These are phyloP conservation scores for Elysia crispata DNA, from an alignment of 2,888 invertebrate species.

Conservation along the genomic window DNA sequence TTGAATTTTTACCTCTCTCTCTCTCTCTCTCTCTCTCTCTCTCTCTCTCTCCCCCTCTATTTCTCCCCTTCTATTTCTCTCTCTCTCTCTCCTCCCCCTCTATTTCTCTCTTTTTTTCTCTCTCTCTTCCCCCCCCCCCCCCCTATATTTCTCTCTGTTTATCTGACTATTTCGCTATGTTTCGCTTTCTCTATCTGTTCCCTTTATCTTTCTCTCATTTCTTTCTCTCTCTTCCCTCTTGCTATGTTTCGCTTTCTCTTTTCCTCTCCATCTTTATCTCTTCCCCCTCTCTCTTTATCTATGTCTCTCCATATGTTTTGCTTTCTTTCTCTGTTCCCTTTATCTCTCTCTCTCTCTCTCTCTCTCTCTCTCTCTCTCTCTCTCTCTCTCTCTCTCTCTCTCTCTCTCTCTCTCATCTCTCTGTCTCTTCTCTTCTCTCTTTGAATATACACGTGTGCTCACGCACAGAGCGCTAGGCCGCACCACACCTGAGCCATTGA, in stretches of 20 bases:
- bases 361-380: background rate
- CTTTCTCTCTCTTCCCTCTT: background rate
- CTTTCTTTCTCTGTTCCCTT: background rate
- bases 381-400: background rate
- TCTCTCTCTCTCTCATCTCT: background rate
- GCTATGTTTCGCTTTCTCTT: too few species aligned
- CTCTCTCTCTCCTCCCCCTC: too few species aligned
- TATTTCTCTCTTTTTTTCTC: too few species aligned
- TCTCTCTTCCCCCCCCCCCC: too few species aligned
- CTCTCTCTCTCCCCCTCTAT: too few species aligned
- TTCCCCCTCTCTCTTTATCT: too few species aligned
- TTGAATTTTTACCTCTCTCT: too few species aligned
- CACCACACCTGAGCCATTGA: background rate
- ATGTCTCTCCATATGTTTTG: too few species aligned
- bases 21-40: too few species aligned
- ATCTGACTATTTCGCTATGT: background rate
- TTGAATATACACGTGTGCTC: background rate
- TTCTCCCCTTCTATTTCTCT: too few species aligned
- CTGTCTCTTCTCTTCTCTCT: background rate
- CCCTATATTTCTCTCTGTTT: background rate
- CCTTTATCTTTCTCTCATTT: background rate
- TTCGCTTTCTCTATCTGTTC: background rate
- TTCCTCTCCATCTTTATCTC: too few species aligned
- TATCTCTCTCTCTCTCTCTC: background rate
- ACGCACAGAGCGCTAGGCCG: background rate